Evolutionary conservation across 1,140 invertebrate genomes (phyloP).

Genomic region (Neuroterus valhalla): DNA sequence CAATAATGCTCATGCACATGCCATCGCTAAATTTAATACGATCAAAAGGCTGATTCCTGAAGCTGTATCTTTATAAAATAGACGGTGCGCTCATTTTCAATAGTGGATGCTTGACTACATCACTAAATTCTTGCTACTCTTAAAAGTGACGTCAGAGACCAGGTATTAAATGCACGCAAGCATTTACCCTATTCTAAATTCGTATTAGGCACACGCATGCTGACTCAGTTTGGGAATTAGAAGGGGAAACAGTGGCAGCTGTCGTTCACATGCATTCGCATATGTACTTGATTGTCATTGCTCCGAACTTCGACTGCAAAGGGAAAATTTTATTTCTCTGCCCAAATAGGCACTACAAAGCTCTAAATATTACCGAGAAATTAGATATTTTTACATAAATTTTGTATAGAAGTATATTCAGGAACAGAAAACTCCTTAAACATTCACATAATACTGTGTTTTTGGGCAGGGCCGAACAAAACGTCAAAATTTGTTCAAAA

Average conservation of each 20-base stretch:
- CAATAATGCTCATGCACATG: not conserved
- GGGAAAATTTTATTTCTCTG: slow-evolving; percentile 23
- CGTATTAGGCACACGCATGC: slow-evolving; percentile 22
- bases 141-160: slow-evolving; percentile 4
- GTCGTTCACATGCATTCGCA: slow-evolving; percentile 25
- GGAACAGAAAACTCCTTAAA: too few relatives aligned
- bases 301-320: slow-evolving; percentile 11
- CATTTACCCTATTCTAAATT: slow-evolving; percentile 17
- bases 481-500: too few relatives aligned
- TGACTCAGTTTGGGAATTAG: slow-evolving; percentile 30
- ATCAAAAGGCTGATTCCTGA: too few relatives aligned
- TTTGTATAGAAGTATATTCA: too few relatives aligned
- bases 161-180: slow-evolving; percentile 3
- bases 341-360: not conserved
- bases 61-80: too few relatives aligned
- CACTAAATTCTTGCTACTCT: not conserved
- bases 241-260: slow-evolving; percentile 23
- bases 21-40: not conserved
- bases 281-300: slow-evolving; percentile 25
- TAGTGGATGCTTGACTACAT: not conserved
- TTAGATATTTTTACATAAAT: too few relatives aligned
- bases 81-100: too few relatives aligned
- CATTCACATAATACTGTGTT: too few relatives aligned
- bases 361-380: not conserved
- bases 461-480: too few relatives aligned